Evolutionary conservation across 1,140 invertebrate genomes (phyloP).

Genomic region (Aculops lycopersici): DNA sequence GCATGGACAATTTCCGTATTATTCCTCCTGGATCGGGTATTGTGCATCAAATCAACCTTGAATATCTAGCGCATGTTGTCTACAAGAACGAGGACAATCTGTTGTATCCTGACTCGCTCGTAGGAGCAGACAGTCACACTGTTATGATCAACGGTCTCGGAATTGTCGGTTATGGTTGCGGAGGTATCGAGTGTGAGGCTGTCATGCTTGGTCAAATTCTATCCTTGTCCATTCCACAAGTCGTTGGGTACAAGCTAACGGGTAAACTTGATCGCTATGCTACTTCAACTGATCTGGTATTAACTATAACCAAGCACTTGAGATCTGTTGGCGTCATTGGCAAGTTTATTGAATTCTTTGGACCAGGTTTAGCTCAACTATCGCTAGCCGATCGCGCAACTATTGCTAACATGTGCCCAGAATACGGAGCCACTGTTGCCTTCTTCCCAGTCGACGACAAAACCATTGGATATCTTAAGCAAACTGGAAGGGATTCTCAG

Average conservation of each 20-base stretch:
- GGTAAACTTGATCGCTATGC: slow-evolving; percentile 43
- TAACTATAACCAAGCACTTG: slow-evolving; percentile 88
- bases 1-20: slow-evolving; percentile 80
- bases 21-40: slow-evolving; percentile 92
- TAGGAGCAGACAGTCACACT: slow-evolving; percentile 95
- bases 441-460: slow-evolving; percentile 74
- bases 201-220: slow-evolving; percentile 64
- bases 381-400: slow-evolving; percentile 63
- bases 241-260: slow-evolving; percentile 64
- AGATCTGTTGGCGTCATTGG: slow-evolving; percentile 75
- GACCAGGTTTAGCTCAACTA: slow-evolving; percentile 50
- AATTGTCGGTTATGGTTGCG: slow-evolving; percentile 31
- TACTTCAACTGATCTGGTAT: slow-evolving; percentile 87
- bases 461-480: slow-evolving; percentile 46
- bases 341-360: slow-evolving; percentile 95
- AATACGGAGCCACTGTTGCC: slow-evolving; percentile 74
- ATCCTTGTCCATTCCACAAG: slow-evolving; percentile 74
- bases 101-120: slow-evolving; percentile 73
- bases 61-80: slow-evolving; percentile 78
- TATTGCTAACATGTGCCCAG: slow-evolving; percentile 66
- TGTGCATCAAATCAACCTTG: slow-evolving; percentile 88
- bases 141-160: slow-evolving; percentile 86
- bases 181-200: slow-evolving; percentile 27
- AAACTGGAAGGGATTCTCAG: slow-evolving; percentile 56
- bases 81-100: slow-evolving; percentile 30